phyloP scores from a whole-genome alignment of 37 sponge, comb jelly and placozoan species.

The Amphimedon queenslandica region DNA sequence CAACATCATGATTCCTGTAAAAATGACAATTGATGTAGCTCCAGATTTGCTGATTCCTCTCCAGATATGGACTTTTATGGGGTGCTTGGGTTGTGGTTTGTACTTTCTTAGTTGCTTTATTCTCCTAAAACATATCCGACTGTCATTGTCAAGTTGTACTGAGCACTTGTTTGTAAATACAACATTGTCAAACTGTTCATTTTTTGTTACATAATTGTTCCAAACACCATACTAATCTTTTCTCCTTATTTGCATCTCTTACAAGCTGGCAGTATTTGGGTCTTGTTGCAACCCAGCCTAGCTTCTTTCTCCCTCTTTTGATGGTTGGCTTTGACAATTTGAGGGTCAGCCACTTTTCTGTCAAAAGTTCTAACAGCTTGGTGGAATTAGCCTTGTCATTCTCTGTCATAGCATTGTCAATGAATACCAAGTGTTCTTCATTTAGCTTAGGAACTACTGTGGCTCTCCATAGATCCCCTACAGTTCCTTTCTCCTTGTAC shows the following conservation, averaged over 20 bases:
- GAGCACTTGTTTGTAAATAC: constrained; percentile 24
- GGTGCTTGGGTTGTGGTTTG: constrained; percentile 23
- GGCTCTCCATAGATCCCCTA: neutral
- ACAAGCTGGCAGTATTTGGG: constrained; percentile 22
- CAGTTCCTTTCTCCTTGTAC: neutral
- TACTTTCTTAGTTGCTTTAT: constrained; percentile 3
- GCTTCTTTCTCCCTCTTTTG: neutral
- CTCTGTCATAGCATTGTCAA: constrained; percentile 5
- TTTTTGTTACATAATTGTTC: neutral
- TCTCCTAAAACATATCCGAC: constrained; percentile 5
- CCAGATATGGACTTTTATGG: constrained; percentile 32
- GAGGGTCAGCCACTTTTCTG: neutral
- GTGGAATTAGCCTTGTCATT: neutral
- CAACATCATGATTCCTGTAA: constrained; percentile 38
- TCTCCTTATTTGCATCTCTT: constrained; percentile 19
- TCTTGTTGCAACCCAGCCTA: constrained; percentile 12
- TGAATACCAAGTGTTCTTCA: neutral
- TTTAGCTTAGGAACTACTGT: neutral
- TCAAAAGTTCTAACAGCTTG: neutral
- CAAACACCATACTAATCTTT: constrained; percentile 10
- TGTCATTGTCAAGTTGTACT: constrained; percentile 21
- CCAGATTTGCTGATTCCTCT: constrained; percentile 38
- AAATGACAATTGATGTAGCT: constrained; percentile 35
- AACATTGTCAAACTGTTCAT: constrained; percentile 16
- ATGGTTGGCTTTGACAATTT: constrained; percentile 3